Base-by-base conservation (phyloP, 2,113 vertebrate species). In the Thunnus maccoyii region DNA sequence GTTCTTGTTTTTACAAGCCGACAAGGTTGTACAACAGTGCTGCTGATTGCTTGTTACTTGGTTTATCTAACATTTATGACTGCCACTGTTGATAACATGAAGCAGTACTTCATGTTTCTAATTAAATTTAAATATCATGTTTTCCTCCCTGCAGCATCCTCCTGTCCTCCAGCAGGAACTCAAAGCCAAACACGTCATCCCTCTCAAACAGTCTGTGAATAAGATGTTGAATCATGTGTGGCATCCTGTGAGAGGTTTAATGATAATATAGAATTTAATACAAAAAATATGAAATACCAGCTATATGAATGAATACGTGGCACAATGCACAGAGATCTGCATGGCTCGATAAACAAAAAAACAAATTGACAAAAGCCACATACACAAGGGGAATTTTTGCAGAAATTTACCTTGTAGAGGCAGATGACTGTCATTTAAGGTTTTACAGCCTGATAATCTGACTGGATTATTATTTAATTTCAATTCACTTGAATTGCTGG, bases 161-260 rank as follows among this genome's bases (percentile, higher is more conserved):
- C 61, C 79, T 76, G 70, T 82, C 74, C 67, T 84, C 54, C 83
- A 76, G 78, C 83, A 73, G 80, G 71, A 72, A 67, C 75, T 74
- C 58, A 69, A 25, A 77, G 68, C 71, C 44, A 44, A 57, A 68
- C 61, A 57, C 70, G 68, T 78, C 76, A 88, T 70, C 25, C 22
- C 72, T 68, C 83, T 62, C 15, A 77, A 41, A 55, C 55, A 66
- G 72, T 47, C n/a, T 78, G 36, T 76, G 61, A 84, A 84, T 86
- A 72, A 86, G 81, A 79, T 48, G 63, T 61, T 88, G 78, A 90
- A 76, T 88, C 78, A 83, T 22, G 56, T 25, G 30, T n/a, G 63
- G 32, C 75, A 54, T 57, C 52, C 70, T 83, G 72, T 66, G 58
- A 72, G 73, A 62, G 41, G 69, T 67, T 30, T 25, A 48, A 25